Base-by-base conservation (phyloP, 2,113 vertebrate species). In the Orthonyx spaldingii region DNA sequence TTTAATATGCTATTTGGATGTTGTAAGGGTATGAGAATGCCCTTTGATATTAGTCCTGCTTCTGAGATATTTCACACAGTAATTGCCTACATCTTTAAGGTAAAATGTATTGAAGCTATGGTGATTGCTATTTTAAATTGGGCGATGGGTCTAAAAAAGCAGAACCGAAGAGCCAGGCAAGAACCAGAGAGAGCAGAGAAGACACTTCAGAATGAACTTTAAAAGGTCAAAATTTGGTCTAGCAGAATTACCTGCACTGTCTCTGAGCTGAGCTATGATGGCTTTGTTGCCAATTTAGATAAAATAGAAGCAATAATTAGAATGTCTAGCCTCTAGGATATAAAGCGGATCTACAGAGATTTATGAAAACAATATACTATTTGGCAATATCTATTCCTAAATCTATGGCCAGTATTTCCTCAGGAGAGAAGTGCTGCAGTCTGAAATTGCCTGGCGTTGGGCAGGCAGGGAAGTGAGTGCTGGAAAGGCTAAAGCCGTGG, bases 271-370 rank as follows among this genome's bases (percentile, higher is more conserved):
- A 97, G 96, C 87, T 90, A 59, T 23, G 52, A 97, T 86, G 79
- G 93, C 79, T 96, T 95, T 92, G 93, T 95, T 97, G 93, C 94
- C 95, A 96, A 96, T 97, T 97, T 95, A 97, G 94, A 96, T 95
- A 97, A 96, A 97, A 96, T 84, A 96, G 95, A 96, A 95, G 95
- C 94, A 96, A 96, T 96, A 96, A 96, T 95, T 96, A 96, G 95
- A 96, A 95, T 96, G 96, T 96, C 95, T 91, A 90, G 93, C 88
- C 95, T 89, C 83, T 65, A 96, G 92, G 93, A 96, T 97, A 94
- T 94, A 94, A 86, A 96, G 92, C 35, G 0, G 87, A 93, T 94
- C 96, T 94, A 86, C 66, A 11, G 93, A 96, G 94, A 97, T 96
- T 96, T 97, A 97, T 96, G 96, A 96, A 96, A 95, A 96, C 94